Evolutionary conservation across 2,888 invertebrate species (phyloP), one percentile per base, ranked within the genome.

Genomic region (Pristionchus arcanus): DNA sequence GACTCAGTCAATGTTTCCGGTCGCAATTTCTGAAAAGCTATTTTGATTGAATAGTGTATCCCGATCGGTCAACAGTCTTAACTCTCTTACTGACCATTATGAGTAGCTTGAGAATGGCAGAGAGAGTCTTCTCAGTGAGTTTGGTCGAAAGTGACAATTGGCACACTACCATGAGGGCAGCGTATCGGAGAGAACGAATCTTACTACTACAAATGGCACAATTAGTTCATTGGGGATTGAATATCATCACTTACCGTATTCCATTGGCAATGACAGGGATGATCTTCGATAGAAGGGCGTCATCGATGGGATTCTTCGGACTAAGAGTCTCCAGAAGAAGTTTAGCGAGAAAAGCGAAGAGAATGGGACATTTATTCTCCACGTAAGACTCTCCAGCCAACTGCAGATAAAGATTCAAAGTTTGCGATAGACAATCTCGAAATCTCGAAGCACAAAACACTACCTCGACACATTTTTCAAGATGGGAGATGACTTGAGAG

Each of bases 341-440:
- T 25, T 97, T 97, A 87, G 97, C 97, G 95, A 97, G 97, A 95
- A 98, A 98, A 16, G 97, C 97, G 94, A 97, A 97, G 2, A 97
- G 96, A 0, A 97, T 97, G 89, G 97, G 97, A 19, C 97, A 90
- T 34, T 92, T 92, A 2, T 89, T 37, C 49, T 93, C 93, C 77
- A 93, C 66, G 89, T 88, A 92, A 16, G 90, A 89, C 16, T 90
- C 90, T 37, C 93, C 93, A 11, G 92, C 92, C 37, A 91, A 34
- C 91, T 91, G 49, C 74, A 92, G 77, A 16, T n/a, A 55, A 9
- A 84, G 4, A 7, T 37, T 84, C 90, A 91, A 63, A 84, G 87
- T 87, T 89, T 90, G 19, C 19, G 63, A 28, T 87, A 31, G 42
- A 49, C 42, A 63, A 68, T n/a, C 1, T 34, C 25, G 34, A 21